Evolutionary conservation across 2,888 invertebrate species (phyloP), one percentile per base, ranked within the genome.

Genomic region (Erebia ligea): DNA sequence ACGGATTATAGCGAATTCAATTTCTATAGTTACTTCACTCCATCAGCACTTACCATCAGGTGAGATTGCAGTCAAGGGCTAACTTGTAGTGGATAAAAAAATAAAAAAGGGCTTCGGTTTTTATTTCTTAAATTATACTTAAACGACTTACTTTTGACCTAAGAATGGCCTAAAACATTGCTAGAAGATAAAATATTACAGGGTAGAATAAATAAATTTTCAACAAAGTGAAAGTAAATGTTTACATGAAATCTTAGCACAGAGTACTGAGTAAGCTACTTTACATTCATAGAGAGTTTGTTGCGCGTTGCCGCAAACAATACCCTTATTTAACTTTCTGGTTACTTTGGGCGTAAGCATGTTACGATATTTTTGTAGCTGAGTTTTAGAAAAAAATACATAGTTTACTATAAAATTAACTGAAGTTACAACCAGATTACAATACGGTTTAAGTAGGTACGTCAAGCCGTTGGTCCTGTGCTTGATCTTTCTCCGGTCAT

Each of bases 201-300:
- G 15, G 25, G 17, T 68, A 68, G 13, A 58, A 34, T 21, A 69
- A 67, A 67, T 67, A 45, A n/a, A 21, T 13, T 48, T 58, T 11
- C 50, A 42, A 59, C 42, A 50, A 73, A 70, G 64, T 63, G 19
- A 67, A 67, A 40, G 64, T 52, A 71, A 74, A 72, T 74, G 74
- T 74, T 74, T 69, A 71, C 66, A 70, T 68, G 63, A 71, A 72
- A 70, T 71, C 64, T 73, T 70, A 65, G 50, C 56, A 66, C 62
- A 34, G 50, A 68, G 57, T 68, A 66, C 62, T 21, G 50, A 68
- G 57, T 68, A 59, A 56, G 63, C 69, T 68, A 67, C 67, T 71
- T 71, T 73, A 68, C 71, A 73, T 75, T 75, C 71, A 73, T 73
- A 68, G 61, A 61, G 68, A 72, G 70, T 66, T 70, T 58, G 66